Percentiles rank a stretch among this genome's conserved stretches.
phyloP scores from a whole-genome alignment of 2,797 vertebrate species.

The Craterocephalus amniculus region DNA sequence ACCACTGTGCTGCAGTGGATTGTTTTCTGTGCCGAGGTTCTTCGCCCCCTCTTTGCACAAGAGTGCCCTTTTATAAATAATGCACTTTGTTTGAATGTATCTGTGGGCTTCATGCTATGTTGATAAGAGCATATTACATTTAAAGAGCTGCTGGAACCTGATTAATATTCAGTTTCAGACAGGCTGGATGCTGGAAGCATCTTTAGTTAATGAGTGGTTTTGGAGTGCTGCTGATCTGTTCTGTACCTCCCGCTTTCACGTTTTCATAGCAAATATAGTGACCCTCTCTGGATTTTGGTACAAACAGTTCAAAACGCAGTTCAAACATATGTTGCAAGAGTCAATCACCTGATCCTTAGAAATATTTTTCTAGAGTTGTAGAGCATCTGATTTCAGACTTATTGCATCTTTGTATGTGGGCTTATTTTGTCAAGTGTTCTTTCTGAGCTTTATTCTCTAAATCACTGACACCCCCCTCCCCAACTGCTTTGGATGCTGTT shows the following conservation, averaged over 20 bases:
- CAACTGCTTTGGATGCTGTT: not conserved
- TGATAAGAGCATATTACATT: slow-evolving; percentile 62
- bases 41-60: slow-evolving; percentile 28
- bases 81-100: slow-evolving; percentile 70
- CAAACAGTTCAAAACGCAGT: slow-evolving; percentile 16
- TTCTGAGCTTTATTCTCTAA: too few relatives aligned
- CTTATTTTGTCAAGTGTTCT: too few relatives aligned
- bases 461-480: too few relatives aligned
- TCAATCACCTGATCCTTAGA: too few relatives aligned
- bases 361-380: not conserved
- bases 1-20: slow-evolving; percentile 20
- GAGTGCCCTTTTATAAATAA: slow-evolving; percentile 71
- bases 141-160: slow-evolving; percentile 47
- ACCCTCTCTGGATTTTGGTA: slow-evolving; percentile 23
- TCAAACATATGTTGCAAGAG: slow-evolving; percentile 10
- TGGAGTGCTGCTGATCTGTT: slow-evolving; percentile 58
- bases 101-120: slow-evolving; percentile 56
- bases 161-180: slow-evolving; percentile 73
- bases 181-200: slow-evolving; percentile 60
- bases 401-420: not conserved
- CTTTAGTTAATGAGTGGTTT: slow-evolving; percentile 62
- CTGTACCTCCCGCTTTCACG: slow-evolving; percentile 41
- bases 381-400: not conserved
- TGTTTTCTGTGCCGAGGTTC: slow-evolving; percentile 43
- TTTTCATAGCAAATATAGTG: slow-evolving; percentile 14